Percentiles rank a stretch among this genome's conserved stretches.
Conservation (phyloP, 2,888 invertebrate genomes). For the Isoperla grammatica region DNA sequence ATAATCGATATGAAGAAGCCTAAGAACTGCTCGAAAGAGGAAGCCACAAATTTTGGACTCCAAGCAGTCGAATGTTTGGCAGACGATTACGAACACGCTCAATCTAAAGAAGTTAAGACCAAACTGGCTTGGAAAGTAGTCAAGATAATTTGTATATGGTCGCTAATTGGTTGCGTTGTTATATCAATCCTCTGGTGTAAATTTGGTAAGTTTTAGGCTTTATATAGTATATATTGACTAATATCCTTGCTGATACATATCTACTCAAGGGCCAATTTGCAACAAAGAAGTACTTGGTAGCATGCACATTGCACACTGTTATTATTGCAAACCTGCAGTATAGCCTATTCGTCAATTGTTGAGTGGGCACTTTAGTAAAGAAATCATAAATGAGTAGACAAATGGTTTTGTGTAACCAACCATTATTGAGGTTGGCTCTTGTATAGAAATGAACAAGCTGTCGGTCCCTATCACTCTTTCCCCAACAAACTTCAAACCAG, state of each 20-base stretch:
- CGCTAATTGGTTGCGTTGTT: constrained; percentile 43
- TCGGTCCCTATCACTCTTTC: too few relatives aligned
- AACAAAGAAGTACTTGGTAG: too few relatives aligned
- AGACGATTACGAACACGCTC: constrained; percentile 40
- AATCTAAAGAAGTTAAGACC: constrained; percentile 32
- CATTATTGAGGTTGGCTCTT: too few relatives aligned
- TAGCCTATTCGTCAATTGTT: too few relatives aligned
- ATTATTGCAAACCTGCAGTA: too few relatives aligned
- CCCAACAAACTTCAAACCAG: too few relatives aligned
- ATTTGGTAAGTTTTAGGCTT: constrained; percentile 40
- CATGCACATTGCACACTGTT: too few relatives aligned
- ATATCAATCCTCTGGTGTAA: constrained; percentile 50
- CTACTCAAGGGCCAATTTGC: too few relatives aligned
- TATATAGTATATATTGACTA: not conserved
- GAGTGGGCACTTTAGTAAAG: too few relatives aligned
- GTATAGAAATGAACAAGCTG: too few relatives aligned
- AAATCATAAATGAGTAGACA: too few relatives aligned
- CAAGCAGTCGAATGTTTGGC: constrained; percentile 43
- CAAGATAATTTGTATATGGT: constrained; percentile 44
- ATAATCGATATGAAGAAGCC: constrained; percentile 40
- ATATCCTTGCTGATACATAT: not conserved
- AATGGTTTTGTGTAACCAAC: too few relatives aligned
- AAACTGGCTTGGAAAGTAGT: constrained; percentile 38
- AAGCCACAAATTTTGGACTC: constrained; percentile 36
- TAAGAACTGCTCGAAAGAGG: constrained; percentile 47